These are phyloP conservation scores for Drosophila pandora DNA, from an alignment of 1,140 invertebrate species.

Conservation along the genomic window DNA sequence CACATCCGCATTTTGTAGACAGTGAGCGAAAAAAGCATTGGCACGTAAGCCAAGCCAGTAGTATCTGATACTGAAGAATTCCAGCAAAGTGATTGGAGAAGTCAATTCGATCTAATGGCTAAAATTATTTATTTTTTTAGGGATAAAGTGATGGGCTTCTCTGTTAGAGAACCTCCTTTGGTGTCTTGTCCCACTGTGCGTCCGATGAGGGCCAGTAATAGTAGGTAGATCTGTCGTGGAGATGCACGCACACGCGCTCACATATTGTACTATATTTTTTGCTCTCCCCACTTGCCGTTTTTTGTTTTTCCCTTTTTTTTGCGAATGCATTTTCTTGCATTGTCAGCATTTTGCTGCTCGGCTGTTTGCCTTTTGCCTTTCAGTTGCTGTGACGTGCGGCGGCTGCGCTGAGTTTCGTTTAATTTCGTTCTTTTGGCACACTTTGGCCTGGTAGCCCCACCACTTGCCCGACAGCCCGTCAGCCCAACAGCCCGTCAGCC, in stretches of 20 bases:
- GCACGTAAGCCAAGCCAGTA: conserved; percentile 17
- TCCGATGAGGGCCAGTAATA: not conserved
- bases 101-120: no score
- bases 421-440: conserved; percentile 69
- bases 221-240: not conserved
- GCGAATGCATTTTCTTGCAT: conserved; percentile 76
- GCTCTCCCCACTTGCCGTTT: conserved; percentile 22
- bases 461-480: conserved; percentile 7
- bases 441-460: conserved; percentile 35
- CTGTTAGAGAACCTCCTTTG: no score
- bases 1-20: conserved; percentile 46
- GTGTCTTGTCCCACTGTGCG: conserved; percentile 33
- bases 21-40: conserved; percentile 27
- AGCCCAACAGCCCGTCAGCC: not conserved
- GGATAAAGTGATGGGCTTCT: no score
- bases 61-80: not conserved
- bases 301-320: conserved; percentile 22
- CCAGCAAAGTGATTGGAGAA: not conserved
- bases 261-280: conserved; percentile 41
- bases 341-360: conserved; percentile 71
- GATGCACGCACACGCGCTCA: conserved; percentile 56
- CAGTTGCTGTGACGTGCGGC: conserved; percentile 49
- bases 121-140: no score
- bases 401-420: conserved; percentile 52
- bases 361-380: conserved; percentile 25